Base-by-base conservation (phyloP, 2,888 invertebrate genomes). In the Oscheius sp. region DNA sequence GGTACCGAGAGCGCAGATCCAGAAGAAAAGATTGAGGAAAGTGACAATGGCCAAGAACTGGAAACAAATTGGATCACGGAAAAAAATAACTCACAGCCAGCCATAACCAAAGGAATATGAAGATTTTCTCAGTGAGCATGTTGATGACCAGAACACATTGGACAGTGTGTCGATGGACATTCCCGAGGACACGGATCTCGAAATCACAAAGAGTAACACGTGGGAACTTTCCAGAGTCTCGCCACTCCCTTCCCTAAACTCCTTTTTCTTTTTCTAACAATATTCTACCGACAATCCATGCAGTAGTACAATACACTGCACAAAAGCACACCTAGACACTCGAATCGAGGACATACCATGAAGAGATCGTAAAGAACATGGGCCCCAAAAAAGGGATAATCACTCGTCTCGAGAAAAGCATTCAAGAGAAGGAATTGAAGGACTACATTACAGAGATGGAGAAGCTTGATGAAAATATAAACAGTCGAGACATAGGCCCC, bases 401-500 rank as follows among this genome's bases (percentile, higher is more conserved):
- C 86, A 20, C 80, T 66, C 1, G 86, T 86, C 44, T 88, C 88
- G 49, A 89, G 82, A 75, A 89, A 88, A 64, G 86, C 83, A 79
- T 88, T 88, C 71, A 89, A 84, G 74, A 88, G 78, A 75, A 88
- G 87, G 67, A 89, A 84, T 77, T 89, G 77, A 12, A 77, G 62
- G 17, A 74, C 65, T 17, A 75, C 77, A 61, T 77, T 77, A 47
- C 67, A 69, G 59, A 77, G 56, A 74, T 88, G 88, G 12, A 84
- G 80, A 49, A 70, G 85, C 83, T 88, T 88, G 61, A 87, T 86
- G 71, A 87, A 80, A 44, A 87, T 79, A 75, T 88, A 88, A 26
- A 87, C 83, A 47, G 87, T 80, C 1, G 87, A 85, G 17, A 88
- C 85, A 77, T 87, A 88, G 68, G 88, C 87, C 5, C 88, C 88